Base-by-base conservation (phyloP, 92 coral and sea anemone genomes). In the Epizoanthus rinbou region DNA sequence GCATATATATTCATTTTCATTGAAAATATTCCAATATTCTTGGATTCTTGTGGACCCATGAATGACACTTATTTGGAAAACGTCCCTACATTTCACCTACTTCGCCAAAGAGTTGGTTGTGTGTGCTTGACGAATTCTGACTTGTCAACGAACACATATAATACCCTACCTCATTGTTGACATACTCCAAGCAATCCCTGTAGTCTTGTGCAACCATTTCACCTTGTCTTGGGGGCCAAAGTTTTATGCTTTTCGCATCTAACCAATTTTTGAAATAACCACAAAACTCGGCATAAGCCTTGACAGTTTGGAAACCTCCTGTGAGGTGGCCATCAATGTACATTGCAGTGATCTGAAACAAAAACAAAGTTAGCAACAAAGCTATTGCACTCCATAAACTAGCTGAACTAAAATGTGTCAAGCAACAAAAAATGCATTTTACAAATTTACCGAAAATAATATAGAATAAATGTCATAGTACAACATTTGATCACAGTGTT, bases 221-320 rank as follows among this genome's bases (percentile, higher is more conserved):
- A 18, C 99, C 99, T 75, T 97, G 99, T 68, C 99, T 88, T 41
- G 94, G 97, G 4, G 95, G 97, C 96, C 95, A 94, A 35, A 97
- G 85, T 78, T 97, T 97, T 70, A 94, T 91, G 80, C 99, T 97
- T 71, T 94, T 97, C 17, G 95, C 98, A 89, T 97, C 99, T 54
- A 97, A 84, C 99, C 99, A 97, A 83, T 91, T 97, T 80, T 97
- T 97, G 86, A 97, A 97, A 80, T 94, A 92, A 25, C 99, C 99
- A 92, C 99, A 97, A 72, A 97, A 97, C 63, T 94, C 99, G 11
- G 99, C 99, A 89, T 97, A 97, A 64, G 99, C 99, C 82, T 97
- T 94, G 35, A 97, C 99, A 17, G 99, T 97, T 85, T 92, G 93
- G 62, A 97, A 97, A 63, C 99, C 98, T 18, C 99, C 99, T 87